These are phyloP conservation scores for Trachelipus rathkii DNA, from an alignment of 1,140 invertebrate genomes.

Conservation along the genomic window DNA sequence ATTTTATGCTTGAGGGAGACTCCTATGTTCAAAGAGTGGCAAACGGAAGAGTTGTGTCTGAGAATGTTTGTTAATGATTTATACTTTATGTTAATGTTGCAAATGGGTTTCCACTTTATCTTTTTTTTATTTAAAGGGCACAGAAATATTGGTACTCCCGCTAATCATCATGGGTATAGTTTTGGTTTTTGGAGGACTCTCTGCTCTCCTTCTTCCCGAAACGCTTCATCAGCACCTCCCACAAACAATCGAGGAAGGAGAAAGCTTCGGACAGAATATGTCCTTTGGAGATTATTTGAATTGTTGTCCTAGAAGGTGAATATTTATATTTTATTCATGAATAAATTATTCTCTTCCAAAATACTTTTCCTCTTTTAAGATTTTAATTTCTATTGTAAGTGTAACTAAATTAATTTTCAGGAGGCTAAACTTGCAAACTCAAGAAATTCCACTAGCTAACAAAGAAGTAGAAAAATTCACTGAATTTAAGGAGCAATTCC, in stretches of 20 bases:
- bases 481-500: background rate
- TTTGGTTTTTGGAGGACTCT: constrained; percentile 72
- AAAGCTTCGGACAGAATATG: constrained; percentile 63
- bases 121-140: constrained; percentile 31
- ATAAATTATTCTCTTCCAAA: background rate
- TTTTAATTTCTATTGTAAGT: background rate
- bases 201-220: constrained; percentile 76
- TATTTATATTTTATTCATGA: background rate
- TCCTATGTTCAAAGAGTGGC: too few species aligned
- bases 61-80: too few species aligned
- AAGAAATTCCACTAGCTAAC: background rate
- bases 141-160: constrained; percentile 56
- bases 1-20: too few species aligned
- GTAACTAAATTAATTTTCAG: constrained; percentile 1
- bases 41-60: too few species aligned
- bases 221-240: constrained; percentile 77
- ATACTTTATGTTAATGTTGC: too few species aligned
- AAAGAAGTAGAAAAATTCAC: background rate
- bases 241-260: constrained; percentile 77
- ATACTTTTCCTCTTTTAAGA: background rate
- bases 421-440: background rate
- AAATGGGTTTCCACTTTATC: background rate
- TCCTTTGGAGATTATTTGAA: constrained; percentile 35
- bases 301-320: constrained; percentile 33
- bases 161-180: constrained; percentile 78